Conservation (phyloP, 2,797 vertebrate genomes). For the Platyrinchus mystaceus region DNA sequence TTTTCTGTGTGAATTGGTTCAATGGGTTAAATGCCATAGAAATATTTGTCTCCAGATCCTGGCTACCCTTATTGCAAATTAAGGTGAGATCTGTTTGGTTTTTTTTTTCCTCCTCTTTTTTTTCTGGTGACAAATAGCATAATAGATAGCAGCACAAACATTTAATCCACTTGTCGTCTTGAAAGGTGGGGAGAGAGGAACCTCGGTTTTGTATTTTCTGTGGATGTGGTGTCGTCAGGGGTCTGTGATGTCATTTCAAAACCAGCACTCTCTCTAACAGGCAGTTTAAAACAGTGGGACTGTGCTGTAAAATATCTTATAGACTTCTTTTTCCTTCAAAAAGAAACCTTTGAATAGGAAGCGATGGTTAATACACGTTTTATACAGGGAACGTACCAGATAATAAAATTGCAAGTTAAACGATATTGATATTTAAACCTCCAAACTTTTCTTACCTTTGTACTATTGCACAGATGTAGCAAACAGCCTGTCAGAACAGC, state of each 20-base stretch:
- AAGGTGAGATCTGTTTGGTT: not conserved
- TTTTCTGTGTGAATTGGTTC: not conserved
- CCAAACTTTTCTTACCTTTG: slow-evolving; percentile 14
- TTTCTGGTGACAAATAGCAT: not conserved
- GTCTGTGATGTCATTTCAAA: not conserved
- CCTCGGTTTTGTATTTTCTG: not conserved
- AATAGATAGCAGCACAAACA: not conserved
- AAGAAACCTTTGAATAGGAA: not conserved
- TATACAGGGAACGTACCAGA: accelerated
- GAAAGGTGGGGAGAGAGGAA: not conserved
- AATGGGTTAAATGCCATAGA: not conserved
- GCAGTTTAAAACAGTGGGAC: not conserved
- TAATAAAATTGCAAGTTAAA: not conserved
- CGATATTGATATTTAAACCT: not conserved
- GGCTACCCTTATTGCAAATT: not conserved
- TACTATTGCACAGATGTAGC: not conserved
- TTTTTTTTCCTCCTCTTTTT: accelerated
- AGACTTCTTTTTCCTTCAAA: not conserved
- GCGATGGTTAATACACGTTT: not conserved
- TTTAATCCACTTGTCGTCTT: not conserved
- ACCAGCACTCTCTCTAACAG: not conserved
- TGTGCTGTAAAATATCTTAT: not conserved
- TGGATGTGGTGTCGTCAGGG: not conserved
- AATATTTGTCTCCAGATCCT: not conserved
- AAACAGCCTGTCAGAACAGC: not conserved